Conservation (phyloP, 2,888 invertebrate genomes). For the Clepsis dumicolana region DNA sequence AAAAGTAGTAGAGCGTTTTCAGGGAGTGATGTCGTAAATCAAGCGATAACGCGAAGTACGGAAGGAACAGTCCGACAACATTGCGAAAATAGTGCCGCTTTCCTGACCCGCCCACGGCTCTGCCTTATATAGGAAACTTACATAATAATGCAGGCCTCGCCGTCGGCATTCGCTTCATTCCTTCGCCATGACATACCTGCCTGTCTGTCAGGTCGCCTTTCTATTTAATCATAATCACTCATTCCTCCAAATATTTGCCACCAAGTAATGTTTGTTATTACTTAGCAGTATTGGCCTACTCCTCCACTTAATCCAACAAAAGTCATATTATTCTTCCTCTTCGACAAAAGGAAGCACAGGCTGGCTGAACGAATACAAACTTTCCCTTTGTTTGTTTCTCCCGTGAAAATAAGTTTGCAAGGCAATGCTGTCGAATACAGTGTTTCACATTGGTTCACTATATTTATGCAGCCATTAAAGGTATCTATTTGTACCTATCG, state of each 20-base stretch:
- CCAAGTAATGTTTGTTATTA: constrained; percentile 25
- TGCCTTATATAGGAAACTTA: neutral
- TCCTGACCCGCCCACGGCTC: constrained; percentile 48
- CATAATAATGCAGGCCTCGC: neutral
- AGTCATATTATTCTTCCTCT: constrained; percentile 26
- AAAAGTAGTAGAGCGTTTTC: constrained; percentile 60
- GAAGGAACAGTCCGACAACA: constrained; percentile 59
- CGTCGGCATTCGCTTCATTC: constrained; percentile 2
- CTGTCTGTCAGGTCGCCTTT: neutral
- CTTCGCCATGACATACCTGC: neutral
- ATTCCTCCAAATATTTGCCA: constrained; percentile 12
- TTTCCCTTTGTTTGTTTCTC: constrained; percentile 43
- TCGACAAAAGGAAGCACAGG: constrained; percentile 22
- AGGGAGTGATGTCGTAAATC: constrained; percentile 68
- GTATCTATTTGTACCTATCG: neutral
- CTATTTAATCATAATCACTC: constrained; percentile 11
- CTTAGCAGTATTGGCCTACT: constrained; percentile 26
- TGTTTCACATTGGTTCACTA: constrained; percentile 24
- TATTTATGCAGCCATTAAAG: neutral
- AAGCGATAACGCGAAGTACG: constrained; percentile 61
- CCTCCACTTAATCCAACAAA: constrained; percentile 26
- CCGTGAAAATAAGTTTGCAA: constrained; percentile 31
- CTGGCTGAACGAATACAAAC: constrained; percentile 45
- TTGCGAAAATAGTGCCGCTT: constrained; percentile 57
- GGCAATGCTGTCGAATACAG: constrained; percentile 19